Evolutionary conservation across 2,113 vertebrate species (phyloP).

Genomic region (Seriola aureovittata): DNA sequence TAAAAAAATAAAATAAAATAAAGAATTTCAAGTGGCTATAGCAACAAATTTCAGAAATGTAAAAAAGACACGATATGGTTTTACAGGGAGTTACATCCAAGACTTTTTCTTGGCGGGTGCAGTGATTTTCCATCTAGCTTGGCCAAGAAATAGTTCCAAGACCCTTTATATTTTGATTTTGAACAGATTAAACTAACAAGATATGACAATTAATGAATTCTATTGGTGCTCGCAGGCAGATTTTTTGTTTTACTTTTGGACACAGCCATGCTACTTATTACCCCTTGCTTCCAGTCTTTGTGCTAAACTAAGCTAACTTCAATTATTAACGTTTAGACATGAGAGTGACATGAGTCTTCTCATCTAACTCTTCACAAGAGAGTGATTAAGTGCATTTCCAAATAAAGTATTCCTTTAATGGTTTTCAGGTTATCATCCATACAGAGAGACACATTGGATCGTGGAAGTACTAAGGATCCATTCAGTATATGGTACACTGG

Average conservation of each 20-base stretch:
- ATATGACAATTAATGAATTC: too few relatives aligned
- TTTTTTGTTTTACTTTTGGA: too few relatives aligned
- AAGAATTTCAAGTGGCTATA: too few relatives aligned
- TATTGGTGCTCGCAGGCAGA: too few relatives aligned
- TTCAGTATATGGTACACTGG: background rate
- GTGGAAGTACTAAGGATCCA: background rate
- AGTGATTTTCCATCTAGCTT: background rate
- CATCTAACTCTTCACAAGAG: too few relatives aligned
- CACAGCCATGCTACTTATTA: too few relatives aligned
- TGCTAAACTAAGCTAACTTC: background rate
- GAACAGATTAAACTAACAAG: too few relatives aligned
- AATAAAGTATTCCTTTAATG: background rate
- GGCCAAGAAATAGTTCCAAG: background rate
- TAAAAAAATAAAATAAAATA: too few relatives aligned
- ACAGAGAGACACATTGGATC: constrained; percentile 7
- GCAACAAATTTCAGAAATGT: too few relatives aligned
- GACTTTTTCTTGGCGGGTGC: background rate
- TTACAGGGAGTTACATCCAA: background rate
- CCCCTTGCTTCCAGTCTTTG: background rate
- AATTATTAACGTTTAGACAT: too few relatives aligned
- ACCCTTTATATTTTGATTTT: background rate
- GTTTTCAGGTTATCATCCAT: background rate
- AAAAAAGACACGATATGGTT: background rate
- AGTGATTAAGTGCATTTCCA: too few relatives aligned
- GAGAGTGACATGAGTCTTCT: too few relatives aligned